Evolutionary conservation across 1,140 invertebrate species (phyloP), one percentile per base, ranked within the genome.

Genomic region (Solenopsis invicta): DNA sequence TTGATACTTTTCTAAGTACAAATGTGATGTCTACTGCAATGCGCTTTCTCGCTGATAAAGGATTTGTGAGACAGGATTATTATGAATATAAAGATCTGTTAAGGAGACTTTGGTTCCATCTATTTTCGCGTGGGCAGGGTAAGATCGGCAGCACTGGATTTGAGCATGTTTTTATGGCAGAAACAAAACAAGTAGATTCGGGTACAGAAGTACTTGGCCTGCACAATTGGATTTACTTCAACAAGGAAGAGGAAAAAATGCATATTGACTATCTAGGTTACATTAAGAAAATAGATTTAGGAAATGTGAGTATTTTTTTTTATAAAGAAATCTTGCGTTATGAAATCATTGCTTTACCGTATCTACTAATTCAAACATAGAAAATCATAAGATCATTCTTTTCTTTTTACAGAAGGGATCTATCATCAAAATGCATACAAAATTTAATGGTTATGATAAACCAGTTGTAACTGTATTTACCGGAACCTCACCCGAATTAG

Each of bases 401-500:
- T 94, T 93, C 86, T 77, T 67, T 93, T 96, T 96, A 76, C 95
- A 98, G 97, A 98, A 98, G 96, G 97, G 97, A 66, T 96, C 96
- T 37, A 96, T 98, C n/a, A 54, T 98, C 13, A 98, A 98, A 93
- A 93, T 97, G 21, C 97, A 97, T 81, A 97, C 98, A 87, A 96
- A 96, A 54, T 98, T 98, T 95, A 96, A 97, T 92, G 96, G 96
- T 0, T 94, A 97, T 2, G 96, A 97, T 78, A 99, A 99, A 94
- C 97, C 97, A 1, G 97, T 97, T 0, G 97, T 97, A 37, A 96
- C 97, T 2, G 96, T 99, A 95, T 98, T 99, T 91, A 96, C 99
- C 85, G 98, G 98, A 34, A 99, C 98, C 4, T 98, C 98, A 85
- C 99, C 98, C 0, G 99, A 99, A 95, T 96, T 99, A 89, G 98